Base-by-base conservation (phyloP, 2,797 vertebrate species). In the Sebastes trivittatus region DNA sequence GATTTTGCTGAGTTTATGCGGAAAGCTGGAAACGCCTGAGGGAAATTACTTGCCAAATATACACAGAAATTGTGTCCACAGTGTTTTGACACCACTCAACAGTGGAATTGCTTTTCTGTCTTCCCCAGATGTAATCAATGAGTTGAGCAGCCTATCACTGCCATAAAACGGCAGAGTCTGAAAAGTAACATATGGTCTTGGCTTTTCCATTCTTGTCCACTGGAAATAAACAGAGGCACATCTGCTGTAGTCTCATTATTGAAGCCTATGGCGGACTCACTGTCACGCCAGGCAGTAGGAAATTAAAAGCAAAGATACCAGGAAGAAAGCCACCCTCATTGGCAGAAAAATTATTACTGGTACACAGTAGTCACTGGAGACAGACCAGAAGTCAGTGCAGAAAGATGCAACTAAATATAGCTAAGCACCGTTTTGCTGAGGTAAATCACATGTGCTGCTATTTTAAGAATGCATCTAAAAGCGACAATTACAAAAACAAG, bases 161-260 rank as follows among this genome's bases (percentile, higher is more conserved):
- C 42, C 70, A 83, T 81, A 88, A 91, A 81, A 83, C 11, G 14
- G 36, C 61, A 70, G 61, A 38, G 75, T 83, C 72, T 84, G 60
- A 82, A 81, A 83, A 70, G 84, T 83, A 86, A 72, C 93, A 93
- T 89, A 90, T 83, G 86, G 83, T 73, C 64, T 69, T 13, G 49
- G 80, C 82, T 77, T 20, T 55, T 80, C 62, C 89, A 92, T 94
- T 88, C 87, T 78, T 76, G 80, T 85, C 78, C 81, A 87, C 52
- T 81, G 84, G 74, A 91, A 88, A 87, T 67, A 86, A 89, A 87
- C 75, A 85, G 66, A 63, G 64, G 81, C 79, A 87, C 89, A 93
- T 90, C 85, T 92, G 91, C 76, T 88, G 72, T 42, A 14, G 61
- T 71, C 85, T 81, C 78, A 69, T 90, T 87, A 84, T 83, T 83